Evolutionary conservation across 2,888 invertebrate genomes (phyloP), one percentile per base, ranked within the genome.

Genomic region (Thera obeliscata): DNA sequence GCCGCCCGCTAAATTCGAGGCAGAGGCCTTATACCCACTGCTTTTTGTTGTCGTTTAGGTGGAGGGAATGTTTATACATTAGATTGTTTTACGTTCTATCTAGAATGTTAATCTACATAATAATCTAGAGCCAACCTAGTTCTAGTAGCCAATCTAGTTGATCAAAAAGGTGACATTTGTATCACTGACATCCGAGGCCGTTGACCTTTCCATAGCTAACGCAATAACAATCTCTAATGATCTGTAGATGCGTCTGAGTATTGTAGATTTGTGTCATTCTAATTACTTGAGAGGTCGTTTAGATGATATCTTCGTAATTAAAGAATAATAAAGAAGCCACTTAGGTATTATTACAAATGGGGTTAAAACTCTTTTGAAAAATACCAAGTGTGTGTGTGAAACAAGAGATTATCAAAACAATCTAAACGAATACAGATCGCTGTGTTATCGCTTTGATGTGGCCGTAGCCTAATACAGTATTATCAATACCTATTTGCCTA

Each of bases 221-320:
- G 60, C 54, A 66, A 71, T 63, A 22, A 67, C 22, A 55, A 65
- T 63, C 62, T 66, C 64, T 69, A 67, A 72, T 64, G 67, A 69
- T 66, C 60, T 63, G 50, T 57, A 57, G 56, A 35, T 38, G 11
- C 9, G 52, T 57, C 4, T 5, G 22, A 38, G 43, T 56, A 61
- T 62, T 62, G 62, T 58, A 65, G 60, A 67, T 59, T 38, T 62
- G 69, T 66, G 66, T 72, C 67, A 61, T 56, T 54, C 12, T 66
- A 66, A 70, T 61, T 67, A 64, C 66, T 52, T 43, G 46, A 63
- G 63, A 61, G 56, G 66, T 66, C 66, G 35, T 60, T 67, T 38
- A 36, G 57, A 69, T 67, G 60, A 60, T 67, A 69, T 72, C 64
- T 56, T 49, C 22, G 61, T 61, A 61, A 68, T 64, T 68, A 64